These are phyloP conservation scores for Caenorhabditis latens DNA, from an alignment of 1,140 invertebrate genomes.

Conservation along the genomic window DNA sequence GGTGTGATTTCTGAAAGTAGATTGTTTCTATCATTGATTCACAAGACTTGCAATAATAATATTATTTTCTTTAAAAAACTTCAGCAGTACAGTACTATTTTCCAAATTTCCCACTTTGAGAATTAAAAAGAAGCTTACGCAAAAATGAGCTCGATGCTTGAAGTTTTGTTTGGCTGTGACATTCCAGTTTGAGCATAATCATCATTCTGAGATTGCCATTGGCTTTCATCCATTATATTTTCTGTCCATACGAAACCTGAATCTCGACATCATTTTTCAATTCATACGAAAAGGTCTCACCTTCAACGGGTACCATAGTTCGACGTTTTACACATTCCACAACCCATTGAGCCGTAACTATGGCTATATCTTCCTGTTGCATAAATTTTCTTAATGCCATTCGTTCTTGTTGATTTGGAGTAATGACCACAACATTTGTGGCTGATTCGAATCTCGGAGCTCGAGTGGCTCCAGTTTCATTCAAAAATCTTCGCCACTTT, in stretches of 20 bases:
- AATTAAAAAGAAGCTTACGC: too few relatives aligned
- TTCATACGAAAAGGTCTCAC: neutral
- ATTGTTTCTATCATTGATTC: too few relatives aligned
- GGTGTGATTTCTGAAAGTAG: neutral
- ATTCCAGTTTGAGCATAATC: too few relatives aligned
- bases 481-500: conserved; percentile 10
- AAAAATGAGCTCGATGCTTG: too few relatives aligned
- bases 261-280: neutral
- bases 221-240: neutral
- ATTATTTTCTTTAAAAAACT: too few relatives aligned
- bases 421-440: conserved; percentile 44
- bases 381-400: neutral
- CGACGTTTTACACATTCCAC: conserved; percentile 7
- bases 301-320: neutral
- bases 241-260: conserved; percentile 9
- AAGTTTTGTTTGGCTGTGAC: too few relatives aligned
- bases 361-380: conserved; percentile 1
- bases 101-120: too few relatives aligned
- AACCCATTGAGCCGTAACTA: conserved; percentile 32
- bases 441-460: conserved; percentile 2
- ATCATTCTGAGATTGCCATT: neutral
- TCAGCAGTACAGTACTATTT: too few relatives aligned
- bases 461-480: conserved; percentile 53
- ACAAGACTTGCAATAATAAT: too few relatives aligned
- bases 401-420: conserved; percentile 16